These are phyloP conservation scores for Micropoecilia bifurca DNA, from an alignment of 2,797 vertebrate species.

Conservation along the genomic window DNA sequence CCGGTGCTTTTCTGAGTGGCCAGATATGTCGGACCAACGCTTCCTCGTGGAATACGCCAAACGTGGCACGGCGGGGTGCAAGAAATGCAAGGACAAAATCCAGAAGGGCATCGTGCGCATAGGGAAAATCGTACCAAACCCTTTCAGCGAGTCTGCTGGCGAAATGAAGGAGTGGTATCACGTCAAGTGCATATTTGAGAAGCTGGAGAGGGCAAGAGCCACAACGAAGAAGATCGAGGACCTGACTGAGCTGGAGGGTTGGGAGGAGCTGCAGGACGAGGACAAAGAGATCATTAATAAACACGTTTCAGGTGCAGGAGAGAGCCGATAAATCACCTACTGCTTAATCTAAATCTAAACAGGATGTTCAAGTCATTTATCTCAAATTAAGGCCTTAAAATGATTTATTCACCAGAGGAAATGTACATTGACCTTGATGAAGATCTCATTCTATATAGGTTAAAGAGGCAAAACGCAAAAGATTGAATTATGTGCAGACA, in stretches of 20 bases:
- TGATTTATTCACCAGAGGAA: too few relatives aligned
- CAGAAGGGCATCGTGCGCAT: slow-evolving; percentile 92
- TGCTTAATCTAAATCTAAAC: not conserved
- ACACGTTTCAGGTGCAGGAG: slow-evolving; percentile 83
- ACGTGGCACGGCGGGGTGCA: slow-evolving; percentile 94
- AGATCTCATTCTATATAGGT: too few relatives aligned
- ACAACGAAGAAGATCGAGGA: slow-evolving; percentile 98
- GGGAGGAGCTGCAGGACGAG: slow-evolving; percentile 92
- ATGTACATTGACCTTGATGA: too few relatives aligned
- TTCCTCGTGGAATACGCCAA: slow-evolving; percentile 97
- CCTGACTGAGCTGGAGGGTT: slow-evolving; percentile 95
- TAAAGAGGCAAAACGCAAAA: too few relatives aligned
- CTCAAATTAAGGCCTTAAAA: too few relatives aligned
- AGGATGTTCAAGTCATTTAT: not conserved
- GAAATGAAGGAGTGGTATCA: slow-evolving; percentile 99
- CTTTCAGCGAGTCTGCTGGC: slow-evolving; percentile 94
- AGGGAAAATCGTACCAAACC: slow-evolving; percentile 95
- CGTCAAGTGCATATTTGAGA: slow-evolving; percentile 96
- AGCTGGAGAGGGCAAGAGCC: slow-evolving; percentile 91
- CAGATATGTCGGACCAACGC: slow-evolving; percentile 92
- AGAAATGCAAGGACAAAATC: slow-evolving; percentile 99
- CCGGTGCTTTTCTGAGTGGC: slow-evolving; percentile 46
- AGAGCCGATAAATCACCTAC: not conserved
- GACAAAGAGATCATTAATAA: slow-evolving; percentile 93
- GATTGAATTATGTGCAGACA: too few relatives aligned